Percentiles rank a stretch among this genome's conserved stretches.
Conservation (phyloP, 2,797 vertebrate genomes). For the Lepidocolaptes lacrymiger region DNA sequence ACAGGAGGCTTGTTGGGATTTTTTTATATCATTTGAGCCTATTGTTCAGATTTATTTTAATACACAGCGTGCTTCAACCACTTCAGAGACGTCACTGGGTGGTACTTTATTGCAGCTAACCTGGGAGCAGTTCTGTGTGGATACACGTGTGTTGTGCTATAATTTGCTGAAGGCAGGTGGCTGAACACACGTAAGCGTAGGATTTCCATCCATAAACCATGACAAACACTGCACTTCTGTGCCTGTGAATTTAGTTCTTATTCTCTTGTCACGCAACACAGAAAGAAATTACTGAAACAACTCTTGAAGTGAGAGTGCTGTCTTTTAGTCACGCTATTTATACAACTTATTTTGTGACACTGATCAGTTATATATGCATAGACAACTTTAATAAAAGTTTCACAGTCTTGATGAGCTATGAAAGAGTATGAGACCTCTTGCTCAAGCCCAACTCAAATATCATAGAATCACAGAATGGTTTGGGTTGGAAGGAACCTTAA, state of each 20-base stretch:
- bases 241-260: not conserved
- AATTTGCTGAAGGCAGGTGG: not conserved
- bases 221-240: not conserved
- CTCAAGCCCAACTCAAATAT: not conserved
- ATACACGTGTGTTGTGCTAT: not conserved
- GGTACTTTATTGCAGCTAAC: not conserved
- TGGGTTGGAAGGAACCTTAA: not conserved
- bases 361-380: not conserved
- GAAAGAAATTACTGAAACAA: not conserved
- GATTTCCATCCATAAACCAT: not conserved
- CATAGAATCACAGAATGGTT: not conserved
- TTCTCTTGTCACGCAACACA: not conserved
- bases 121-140: not conserved
- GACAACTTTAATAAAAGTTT: not conserved
- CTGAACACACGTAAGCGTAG: not conserved
- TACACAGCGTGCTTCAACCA: not conserved
- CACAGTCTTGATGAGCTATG: not conserved
- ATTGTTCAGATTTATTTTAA: not conserved
- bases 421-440: not conserved
- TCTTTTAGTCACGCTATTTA: not conserved
- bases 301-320: not conserved
- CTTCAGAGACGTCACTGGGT: not conserved
- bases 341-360: not conserved
- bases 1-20: not conserved
- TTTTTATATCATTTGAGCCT: not conserved